Percentiles rank a stretch among this genome's conserved stretches.
Evolutionary conservation across 2,888 invertebrate genomes (phyloP).

Genomic region (Drosophila affinis): DNA sequence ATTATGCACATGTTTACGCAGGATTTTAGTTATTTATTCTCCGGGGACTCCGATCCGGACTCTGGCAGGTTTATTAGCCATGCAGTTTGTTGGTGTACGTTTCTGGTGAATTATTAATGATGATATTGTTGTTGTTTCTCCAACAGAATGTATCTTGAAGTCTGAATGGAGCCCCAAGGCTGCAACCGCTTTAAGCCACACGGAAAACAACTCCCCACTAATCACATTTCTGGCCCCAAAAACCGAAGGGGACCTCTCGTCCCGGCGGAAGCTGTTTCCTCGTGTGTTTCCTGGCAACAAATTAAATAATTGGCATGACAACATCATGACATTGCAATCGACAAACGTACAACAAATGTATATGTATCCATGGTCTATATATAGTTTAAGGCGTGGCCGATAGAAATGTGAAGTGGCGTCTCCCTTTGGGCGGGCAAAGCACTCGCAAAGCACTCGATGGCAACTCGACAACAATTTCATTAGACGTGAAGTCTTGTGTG

Average conservation of each 20-base stretch:
- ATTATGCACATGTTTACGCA: conserved; percentile 75
- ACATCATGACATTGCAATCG: conserved; percentile 65
- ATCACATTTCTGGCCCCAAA: conserved; percentile 54
- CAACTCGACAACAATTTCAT: conserved; percentile 70
- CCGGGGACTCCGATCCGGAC: conserved; percentile 26
- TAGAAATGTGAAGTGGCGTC: conserved; percentile 23
- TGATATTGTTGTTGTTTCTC: conserved; percentile 18
- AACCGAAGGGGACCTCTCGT: conserved; percentile 1
- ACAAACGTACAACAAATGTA: conserved; percentile 13
- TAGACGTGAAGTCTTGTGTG: conserved; percentile 44
- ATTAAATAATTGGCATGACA: conserved; percentile 79
- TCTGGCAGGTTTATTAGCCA: conserved; percentile 73
- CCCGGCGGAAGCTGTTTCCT: not conserved
- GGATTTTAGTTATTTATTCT: conserved; percentile 75
- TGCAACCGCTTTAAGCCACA: not conserved
- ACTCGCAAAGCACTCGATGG: conserved; percentile 30
- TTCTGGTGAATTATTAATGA: conserved; percentile 68
- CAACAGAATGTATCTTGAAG: too few species aligned
- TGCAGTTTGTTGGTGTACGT: conserved; percentile 55
- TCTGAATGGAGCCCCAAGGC: not conserved
- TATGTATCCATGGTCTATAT: conserved; percentile 21
- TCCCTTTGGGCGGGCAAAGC: conserved; percentile 38
- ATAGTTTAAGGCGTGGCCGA: conserved; percentile 45
- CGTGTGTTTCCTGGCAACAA: conserved; percentile 57
- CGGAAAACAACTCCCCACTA: conserved; percentile 20